Percentiles rank a stretch among this genome's conserved stretches.
These are phyloP conservation scores for Terrapene triunguis DNA, from an alignment of 2,113 vertebrate species.

Conservation along the genomic window DNA sequence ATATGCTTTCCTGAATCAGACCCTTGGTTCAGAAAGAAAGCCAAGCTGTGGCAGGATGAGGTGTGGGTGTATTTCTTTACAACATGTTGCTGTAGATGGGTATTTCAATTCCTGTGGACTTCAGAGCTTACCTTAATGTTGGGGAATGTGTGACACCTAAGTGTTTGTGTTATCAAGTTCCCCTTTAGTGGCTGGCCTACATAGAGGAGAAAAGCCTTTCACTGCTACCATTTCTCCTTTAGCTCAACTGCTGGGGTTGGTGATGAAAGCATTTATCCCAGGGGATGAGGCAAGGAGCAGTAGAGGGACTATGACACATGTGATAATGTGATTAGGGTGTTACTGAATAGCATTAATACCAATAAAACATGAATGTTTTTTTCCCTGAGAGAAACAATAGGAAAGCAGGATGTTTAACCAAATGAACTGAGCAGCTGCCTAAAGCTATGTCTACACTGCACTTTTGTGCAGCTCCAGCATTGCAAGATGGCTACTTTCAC, in stretches of 20 bases:
- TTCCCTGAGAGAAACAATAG: not conserved
- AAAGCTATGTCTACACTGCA: no score
- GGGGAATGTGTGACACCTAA: not conserved
- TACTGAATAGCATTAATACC: not conserved
- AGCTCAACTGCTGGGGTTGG: fast-evolving
- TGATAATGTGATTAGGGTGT: not conserved
- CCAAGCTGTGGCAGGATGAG: not conserved
- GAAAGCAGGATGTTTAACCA: not conserved
- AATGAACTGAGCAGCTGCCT: not conserved
- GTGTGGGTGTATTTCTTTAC: not conserved
- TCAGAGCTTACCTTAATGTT: not conserved
- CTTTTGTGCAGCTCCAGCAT: not conserved
- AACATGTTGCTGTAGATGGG: no score
- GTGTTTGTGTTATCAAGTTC: not conserved
- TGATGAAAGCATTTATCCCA: not conserved
- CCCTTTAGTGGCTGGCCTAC: not conserved
- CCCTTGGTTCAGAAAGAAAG: not conserved
- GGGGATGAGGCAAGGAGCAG: not conserved
- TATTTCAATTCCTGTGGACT: not conserved
- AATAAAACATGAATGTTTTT: not conserved
- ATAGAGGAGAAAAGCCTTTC: not conserved
- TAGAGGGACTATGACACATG: no score
- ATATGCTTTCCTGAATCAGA: not conserved
- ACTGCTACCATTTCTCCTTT: fast-evolving
- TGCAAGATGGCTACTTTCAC: not conserved